Evolutionary conservation across 2,888 invertebrate genomes (phyloP).

Genomic region (Eucera pruinosa): DNA sequence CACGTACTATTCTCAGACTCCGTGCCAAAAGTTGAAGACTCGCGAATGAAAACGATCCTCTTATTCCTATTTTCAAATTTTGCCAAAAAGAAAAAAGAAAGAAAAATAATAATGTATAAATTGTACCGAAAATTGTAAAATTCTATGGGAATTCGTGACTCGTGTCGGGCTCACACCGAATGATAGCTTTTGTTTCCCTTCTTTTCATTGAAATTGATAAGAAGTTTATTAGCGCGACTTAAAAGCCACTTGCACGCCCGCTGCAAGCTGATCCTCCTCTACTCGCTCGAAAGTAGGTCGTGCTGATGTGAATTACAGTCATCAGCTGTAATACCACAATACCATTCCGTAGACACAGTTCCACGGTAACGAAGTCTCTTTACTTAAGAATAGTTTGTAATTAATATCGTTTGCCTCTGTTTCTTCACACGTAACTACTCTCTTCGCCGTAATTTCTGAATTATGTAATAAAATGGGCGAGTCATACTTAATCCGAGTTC

Average conservation of each 20-base stretch:
- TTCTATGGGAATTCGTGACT: no score
- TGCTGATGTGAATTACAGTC: conserved; percentile 60
- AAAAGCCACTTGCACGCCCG: neutral
- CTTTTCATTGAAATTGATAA: neutral
- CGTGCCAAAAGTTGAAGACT: conserved; percentile 57
- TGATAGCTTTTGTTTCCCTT: neutral
- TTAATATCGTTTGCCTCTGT: conserved; percentile 42
- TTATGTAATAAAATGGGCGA: neutral
- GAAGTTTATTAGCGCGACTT: conserved; percentile 16
- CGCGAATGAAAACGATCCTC: conserved; percentile 23
- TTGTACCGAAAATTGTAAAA: no score
- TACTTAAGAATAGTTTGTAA: conserved; percentile 36
- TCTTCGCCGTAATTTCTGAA: neutral
- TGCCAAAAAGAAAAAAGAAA: no score
- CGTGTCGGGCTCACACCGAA: neutral
- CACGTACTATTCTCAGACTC: conserved; percentile 46
- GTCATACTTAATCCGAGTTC: no score
- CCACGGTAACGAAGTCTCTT: conserved; percentile 41
- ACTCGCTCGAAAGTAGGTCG: conserved; percentile 57
- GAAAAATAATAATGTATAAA: no score
- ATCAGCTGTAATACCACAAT: conserved; percentile 60
- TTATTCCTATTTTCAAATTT: no score
- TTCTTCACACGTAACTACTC: conserved; percentile 3
- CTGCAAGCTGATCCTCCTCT: conserved; percentile 44
- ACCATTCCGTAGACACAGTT: conserved; percentile 51